Evolutionary conservation across 1,140 invertebrate genomes (phyloP).

Genomic region (Globodera ellingtonae): DNA sequence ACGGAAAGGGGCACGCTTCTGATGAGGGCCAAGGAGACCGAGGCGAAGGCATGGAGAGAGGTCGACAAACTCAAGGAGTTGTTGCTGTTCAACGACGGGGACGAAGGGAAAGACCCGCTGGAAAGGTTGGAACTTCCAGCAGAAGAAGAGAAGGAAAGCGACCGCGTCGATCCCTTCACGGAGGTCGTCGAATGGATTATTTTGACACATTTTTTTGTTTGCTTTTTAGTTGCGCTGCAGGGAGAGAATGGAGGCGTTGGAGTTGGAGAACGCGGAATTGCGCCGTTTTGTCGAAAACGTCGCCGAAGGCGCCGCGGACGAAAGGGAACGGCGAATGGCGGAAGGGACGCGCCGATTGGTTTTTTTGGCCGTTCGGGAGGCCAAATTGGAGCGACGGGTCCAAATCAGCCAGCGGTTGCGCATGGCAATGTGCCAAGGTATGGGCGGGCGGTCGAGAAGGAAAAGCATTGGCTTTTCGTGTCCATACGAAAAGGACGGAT

Average conservation of each 20-base stretch:
- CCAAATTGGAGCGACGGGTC: conserved; percentile 34
- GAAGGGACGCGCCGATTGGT: conserved; percentile 49
- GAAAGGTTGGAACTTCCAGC: conserved; percentile 28
- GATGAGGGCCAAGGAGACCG: conserved; percentile 9
- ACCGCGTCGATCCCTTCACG: background rate
- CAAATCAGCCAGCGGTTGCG: conserved; percentile 30
- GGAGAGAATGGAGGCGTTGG: conserved; percentile 27
- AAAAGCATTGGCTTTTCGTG: conserved; percentile 19
- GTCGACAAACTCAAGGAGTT: conserved; percentile 42
- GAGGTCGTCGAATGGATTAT: background rate
- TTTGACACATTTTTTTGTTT: background rate
- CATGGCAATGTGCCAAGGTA: conserved; percentile 33
- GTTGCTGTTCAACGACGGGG: conserved; percentile 26
- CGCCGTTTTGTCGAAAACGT: conserved; percentile 37
- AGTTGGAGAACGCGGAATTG: conserved; percentile 47
- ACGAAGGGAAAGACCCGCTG: conserved; percentile 30
- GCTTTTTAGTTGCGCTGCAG: background rate
- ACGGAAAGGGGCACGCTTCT: conserved; percentile 9
- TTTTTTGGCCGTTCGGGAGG: conserved; percentile 44
- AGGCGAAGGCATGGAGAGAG: conserved; percentile 12
- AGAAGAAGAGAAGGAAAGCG: background rate
- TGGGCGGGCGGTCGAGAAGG: background rate
- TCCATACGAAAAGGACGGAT: background rate
- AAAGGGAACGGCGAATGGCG: conserved; percentile 52
- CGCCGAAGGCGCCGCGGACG: conserved; percentile 33